phyloP scores from a whole-genome alignment of 2,888 invertebrate genomes.

The Oscheius onirici region DNA sequence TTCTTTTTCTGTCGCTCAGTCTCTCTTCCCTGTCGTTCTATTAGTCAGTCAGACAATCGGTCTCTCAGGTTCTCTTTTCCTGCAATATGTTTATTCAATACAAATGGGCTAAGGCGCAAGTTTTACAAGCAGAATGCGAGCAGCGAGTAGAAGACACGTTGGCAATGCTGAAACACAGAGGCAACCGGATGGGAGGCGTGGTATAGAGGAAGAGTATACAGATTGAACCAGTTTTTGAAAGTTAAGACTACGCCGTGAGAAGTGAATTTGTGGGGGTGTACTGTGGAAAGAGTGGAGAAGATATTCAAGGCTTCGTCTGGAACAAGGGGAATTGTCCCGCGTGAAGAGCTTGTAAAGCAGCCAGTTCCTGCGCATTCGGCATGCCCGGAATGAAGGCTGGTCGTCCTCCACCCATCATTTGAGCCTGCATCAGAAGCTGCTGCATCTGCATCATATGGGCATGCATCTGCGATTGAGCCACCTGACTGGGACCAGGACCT shows the following conservation, averaged over 20 bases:
- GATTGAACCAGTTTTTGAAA: not conserved
- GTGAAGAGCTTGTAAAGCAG: constrained; percentile 12
- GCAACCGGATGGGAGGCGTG: constrained; percentile 6
- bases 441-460: constrained; percentile 11
- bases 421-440: constrained; percentile 1
- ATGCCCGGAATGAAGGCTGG: not conserved
- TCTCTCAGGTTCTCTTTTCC: too few relatives aligned
- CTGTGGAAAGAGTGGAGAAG: not conserved
- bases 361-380: not conserved
- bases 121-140: not conserved
- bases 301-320: constrained; percentile 12
- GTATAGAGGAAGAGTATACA: too few relatives aligned
- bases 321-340: constrained; percentile 5
- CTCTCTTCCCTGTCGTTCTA: too few relatives aligned
- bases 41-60: too few relatives aligned
- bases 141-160: constrained; percentile 11
- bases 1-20: too few relatives aligned
- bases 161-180: constrained; percentile 24
- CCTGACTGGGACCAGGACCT: constrained; percentile 7
- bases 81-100: not conserved
- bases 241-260: not conserved
- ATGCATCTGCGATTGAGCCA: not conserved
- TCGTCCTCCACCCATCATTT: not conserved
- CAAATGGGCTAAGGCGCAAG: not conserved
- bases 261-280: not conserved